Evolutionary conservation across 1,140 invertebrate genomes (phyloP).

Genomic region (Elysia chlorotica): DNA sequence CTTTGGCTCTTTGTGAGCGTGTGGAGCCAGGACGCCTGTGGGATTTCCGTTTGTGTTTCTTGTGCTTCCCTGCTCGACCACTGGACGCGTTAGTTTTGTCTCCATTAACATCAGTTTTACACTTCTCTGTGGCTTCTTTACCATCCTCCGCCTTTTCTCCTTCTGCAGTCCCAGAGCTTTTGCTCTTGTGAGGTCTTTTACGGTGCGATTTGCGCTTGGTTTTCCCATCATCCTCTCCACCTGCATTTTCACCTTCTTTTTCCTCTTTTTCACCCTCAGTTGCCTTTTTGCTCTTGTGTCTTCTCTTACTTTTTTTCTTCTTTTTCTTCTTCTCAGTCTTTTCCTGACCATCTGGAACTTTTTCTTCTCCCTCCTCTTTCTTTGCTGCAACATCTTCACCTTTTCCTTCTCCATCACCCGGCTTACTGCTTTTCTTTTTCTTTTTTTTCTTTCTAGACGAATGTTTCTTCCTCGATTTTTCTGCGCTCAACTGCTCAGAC

Average conservation of each 20-base stretch:
- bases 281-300: constrained; percentile 26
- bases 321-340: constrained; percentile 27
- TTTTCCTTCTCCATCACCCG: neutral
- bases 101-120: constrained; percentile 17
- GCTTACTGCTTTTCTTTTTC: constrained; percentile 22
- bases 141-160: constrained; percentile 11
- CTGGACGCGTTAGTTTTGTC: constrained; percentile 4
- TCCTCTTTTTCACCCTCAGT: neutral
- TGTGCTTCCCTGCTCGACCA: constrained; percentile 3
- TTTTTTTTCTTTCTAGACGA: constrained; percentile 14
- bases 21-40: constrained; percentile 12
- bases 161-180: constrained; percentile 3
- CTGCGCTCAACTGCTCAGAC: neutral
- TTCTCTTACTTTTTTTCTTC: constrained; percentile 28
- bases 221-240: constrained; percentile 13
- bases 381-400: constrained; percentile 6
- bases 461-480: constrained; percentile 13
- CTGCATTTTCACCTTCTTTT: constrained; percentile 10
- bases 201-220: constrained; percentile 21
- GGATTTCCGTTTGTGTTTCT: constrained; percentile 27
- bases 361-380: constrained; percentile 14
- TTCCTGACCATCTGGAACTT: constrained; percentile 13
- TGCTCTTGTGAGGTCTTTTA: constrained; percentile 23
- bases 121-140: neutral
- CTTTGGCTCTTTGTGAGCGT: constrained; percentile 13